Percentiles rank a stretch among this genome's conserved stretches.
Evolutionary conservation across 2,797 vertebrate genomes (phyloP).

Genomic region (Micropoecilia bifurca): DNA sequence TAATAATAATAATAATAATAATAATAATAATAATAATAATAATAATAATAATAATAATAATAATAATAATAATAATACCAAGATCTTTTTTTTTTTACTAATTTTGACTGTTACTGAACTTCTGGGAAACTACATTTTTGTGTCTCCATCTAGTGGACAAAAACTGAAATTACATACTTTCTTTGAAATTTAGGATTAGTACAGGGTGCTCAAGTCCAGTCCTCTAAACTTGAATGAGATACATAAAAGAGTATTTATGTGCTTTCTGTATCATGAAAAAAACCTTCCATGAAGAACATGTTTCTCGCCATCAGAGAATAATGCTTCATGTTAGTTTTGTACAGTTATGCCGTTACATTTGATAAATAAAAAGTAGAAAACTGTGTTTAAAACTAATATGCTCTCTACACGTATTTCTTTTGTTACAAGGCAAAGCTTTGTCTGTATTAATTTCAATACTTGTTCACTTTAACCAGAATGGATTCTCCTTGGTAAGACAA

Average conservation of each 20-base stretch:
- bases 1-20: neutral
- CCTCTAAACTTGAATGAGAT: too few relatives aligned
- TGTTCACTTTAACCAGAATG: neutral
- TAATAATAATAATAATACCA: neutral
- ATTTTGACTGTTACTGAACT: neutral
- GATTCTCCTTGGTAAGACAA: neutral
- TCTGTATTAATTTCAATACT: neutral
- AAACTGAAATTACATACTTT: slow-evolving; percentile 5
- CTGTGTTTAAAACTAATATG: neutral
- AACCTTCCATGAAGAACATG: too few relatives aligned
- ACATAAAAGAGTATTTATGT: neutral
- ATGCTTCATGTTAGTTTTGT: neutral
- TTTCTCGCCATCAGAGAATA: neutral
- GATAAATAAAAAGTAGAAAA: neutral
- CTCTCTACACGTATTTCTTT: neutral
- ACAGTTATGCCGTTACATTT: neutral
- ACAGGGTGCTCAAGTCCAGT: too few relatives aligned
- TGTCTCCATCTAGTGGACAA: slow-evolving; percentile 63
- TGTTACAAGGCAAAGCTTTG: neutral
- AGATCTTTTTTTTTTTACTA: neutral
- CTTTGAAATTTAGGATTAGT: too few relatives aligned
- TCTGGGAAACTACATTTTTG: neutral
- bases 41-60: neutral
- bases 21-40: too few relatives aligned
- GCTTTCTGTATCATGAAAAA: neutral